phyloP scores from a whole-genome alignment of 2,888 invertebrate genomes.

The Trissoscelio sp. region DNA sequence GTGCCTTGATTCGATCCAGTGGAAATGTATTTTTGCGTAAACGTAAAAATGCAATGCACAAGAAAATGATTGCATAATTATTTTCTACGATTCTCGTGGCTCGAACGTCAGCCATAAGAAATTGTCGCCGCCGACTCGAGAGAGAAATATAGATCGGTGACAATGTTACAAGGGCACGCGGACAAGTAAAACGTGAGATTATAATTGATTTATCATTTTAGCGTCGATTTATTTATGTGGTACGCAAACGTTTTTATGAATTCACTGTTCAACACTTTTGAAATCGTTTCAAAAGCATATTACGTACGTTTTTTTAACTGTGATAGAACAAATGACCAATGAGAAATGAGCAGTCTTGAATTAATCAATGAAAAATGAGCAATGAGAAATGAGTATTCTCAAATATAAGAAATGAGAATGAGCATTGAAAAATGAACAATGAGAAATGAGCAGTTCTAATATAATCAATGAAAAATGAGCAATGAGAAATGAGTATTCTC shows the following conservation, averaged over 20 bases:
- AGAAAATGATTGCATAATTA: slow-evolving; percentile 64
- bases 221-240: slow-evolving; percentile 39
- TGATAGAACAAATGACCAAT: no score
- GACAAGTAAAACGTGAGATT: slow-evolving; percentile 57
- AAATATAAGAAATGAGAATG: no score
- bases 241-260: slow-evolving; percentile 24
- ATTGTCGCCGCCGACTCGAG: slow-evolving; percentile 43
- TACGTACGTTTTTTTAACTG: no score
- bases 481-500: no score
- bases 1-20: slow-evolving; percentile 63
- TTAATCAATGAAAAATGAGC: no score
- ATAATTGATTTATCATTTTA: slow-evolving; percentile 58
- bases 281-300: no score
- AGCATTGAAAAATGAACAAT: no score
- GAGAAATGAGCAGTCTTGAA: no score
- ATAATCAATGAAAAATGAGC: no score
- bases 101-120: slow-evolving; percentile 50
- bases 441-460: no score
- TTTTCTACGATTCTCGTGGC: slow-evolving; percentile 59
- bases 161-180: slow-evolving; percentile 62
- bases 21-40: slow-evolving; percentile 64
- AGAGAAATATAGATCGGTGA: slow-evolving; percentile 61
- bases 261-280: slow-evolving; percentile 21
- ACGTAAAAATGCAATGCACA: slow-evolving; percentile 60
- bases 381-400: no score